Evolutionary conservation across 2,113 vertebrate species (phyloP).

Genomic region (Pheucticus melanocephalus): DNA sequence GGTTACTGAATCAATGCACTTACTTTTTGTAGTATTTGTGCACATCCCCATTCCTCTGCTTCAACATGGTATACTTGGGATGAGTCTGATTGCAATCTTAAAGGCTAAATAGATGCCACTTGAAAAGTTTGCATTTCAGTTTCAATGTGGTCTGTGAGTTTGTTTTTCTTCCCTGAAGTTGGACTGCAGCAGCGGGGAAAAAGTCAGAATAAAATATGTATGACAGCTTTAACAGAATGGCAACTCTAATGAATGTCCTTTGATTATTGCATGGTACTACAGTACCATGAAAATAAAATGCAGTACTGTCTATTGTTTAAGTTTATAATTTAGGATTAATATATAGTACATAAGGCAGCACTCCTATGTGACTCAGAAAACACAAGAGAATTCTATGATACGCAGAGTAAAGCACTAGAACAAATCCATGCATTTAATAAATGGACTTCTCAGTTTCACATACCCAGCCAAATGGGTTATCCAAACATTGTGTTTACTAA

Average conservation of each 20-base stretch:
- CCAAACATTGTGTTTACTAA: background rate
- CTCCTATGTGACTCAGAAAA: background rate
- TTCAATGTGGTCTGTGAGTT: background rate
- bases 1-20: background rate
- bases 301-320: background rate
- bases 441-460: background rate
- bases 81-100: background rate
- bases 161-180: background rate
- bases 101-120: background rate
- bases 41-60: background rate
- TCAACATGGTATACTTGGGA: background rate
- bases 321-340: slow-evolving; percentile 7
- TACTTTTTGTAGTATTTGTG: background rate
- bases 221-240: background rate
- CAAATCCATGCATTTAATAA: background rate
- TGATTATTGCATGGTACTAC: background rate
- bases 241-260: background rate
- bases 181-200: background rate
- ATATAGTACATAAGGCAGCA: background rate
- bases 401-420: background rate
- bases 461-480: background rate
- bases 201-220: background rate
- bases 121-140: background rate
- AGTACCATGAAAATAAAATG: background rate
- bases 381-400: background rate